These are phyloP conservation scores for Sebastes steindachneri DNA, from an alignment of 2,797 vertebrate species.

Conservation along the genomic window DNA sequence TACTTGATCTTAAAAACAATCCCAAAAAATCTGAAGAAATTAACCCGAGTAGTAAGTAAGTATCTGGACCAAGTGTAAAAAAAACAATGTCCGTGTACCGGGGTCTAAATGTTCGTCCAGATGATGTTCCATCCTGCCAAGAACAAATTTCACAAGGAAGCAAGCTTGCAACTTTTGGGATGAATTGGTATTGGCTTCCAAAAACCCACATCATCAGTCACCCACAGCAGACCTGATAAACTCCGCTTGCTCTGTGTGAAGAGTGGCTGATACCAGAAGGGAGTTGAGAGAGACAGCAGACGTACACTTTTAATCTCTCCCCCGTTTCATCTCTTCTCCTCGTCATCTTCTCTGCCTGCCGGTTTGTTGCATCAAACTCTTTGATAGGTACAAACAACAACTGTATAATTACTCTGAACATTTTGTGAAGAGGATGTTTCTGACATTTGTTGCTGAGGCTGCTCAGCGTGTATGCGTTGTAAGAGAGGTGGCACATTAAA, in stretches of 20 bases:
- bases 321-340: slow-evolving; percentile 47
- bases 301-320: slow-evolving; percentile 52
- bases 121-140: slow-evolving; percentile 52
- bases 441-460: slow-evolving; percentile 23
- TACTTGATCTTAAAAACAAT: not conserved
- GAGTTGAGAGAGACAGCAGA: slow-evolving; percentile 43
- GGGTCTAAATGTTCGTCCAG: slow-evolving; percentile 30
- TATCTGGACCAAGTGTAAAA: not conserved
- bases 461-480: not conserved
- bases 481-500: not conserved
- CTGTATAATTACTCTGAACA: slow-evolving; percentile 50
- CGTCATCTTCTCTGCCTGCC: slow-evolving; percentile 26
- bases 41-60: not conserved
- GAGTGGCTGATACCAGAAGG: slow-evolving; percentile 53
- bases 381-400: slow-evolving; percentile 58
- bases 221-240: slow-evolving; percentile 54
- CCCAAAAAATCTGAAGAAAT: not conserved
- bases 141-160: slow-evolving; percentile 47
- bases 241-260: slow-evolving; percentile 36
- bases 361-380: slow-evolving; percentile 50
- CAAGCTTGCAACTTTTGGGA: slow-evolving; percentile 59
- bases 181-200: slow-evolving; percentile 52
- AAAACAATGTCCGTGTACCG: not conserved
- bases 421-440: slow-evolving; percentile 26
- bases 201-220: slow-evolving; percentile 68